phyloP scores from a whole-genome alignment of 2,888 invertebrate species.

The Drosophila ezoana region DNA sequence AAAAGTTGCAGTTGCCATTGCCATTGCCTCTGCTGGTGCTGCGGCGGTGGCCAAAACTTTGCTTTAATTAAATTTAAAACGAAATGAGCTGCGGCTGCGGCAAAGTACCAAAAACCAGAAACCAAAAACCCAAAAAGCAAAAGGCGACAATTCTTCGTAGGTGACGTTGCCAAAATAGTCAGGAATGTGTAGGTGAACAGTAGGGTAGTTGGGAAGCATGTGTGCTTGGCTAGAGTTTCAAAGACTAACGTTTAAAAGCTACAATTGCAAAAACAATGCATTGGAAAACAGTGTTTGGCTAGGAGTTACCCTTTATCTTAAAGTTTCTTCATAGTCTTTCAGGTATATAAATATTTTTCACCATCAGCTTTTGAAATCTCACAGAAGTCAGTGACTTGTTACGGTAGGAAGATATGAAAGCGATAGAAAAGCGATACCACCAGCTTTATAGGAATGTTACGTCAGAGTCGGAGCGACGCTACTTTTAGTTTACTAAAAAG shows the following conservation, averaged over 20 bases:
- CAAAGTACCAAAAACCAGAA: conserved; percentile 10
- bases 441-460: too few species aligned
- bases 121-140: conserved; percentile 21
- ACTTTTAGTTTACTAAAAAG: too few species aligned
- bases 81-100: conserved; percentile 67
- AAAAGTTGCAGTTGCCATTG: conserved; percentile 64
- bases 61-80: conserved; percentile 78
- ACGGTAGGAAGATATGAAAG: too few species aligned
- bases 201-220: not conserved
- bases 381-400: too few species aligned
- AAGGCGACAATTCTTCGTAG: conserved; percentile 25
- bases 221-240: conserved; percentile 2
- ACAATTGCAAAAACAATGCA: conserved; percentile 1
- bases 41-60: conserved; percentile 60
- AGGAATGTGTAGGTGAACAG: conserved; percentile 12
- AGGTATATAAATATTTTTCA: not conserved
- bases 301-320: not conserved
- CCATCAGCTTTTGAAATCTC: not conserved
- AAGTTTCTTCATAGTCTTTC: too few species aligned
- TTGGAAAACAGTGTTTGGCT: not conserved
- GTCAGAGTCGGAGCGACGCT: too few species aligned
- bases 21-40: conserved; percentile 11
- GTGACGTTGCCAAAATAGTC: conserved; percentile 36
- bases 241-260: not conserved
- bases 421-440: too few species aligned